Evolutionary conservation across 2,797 vertebrate species (phyloP).

Genomic region (Pachyuromys duprasi): DNA sequence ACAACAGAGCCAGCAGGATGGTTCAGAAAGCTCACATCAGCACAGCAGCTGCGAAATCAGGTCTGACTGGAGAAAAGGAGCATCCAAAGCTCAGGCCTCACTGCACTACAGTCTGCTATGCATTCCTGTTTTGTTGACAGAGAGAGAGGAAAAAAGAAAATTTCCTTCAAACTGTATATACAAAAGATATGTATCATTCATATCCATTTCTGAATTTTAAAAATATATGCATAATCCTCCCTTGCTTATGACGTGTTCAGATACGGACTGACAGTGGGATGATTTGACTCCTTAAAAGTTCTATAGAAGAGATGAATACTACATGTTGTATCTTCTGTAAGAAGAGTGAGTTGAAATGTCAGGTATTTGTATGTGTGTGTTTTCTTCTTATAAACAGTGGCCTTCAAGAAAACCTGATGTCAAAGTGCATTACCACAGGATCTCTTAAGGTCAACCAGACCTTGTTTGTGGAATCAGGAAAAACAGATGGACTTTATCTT

Average conservation of each 20-base stretch:
- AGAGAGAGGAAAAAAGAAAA: not conserved
- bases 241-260: conserved; percentile 82
- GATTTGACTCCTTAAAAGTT: conserved; percentile 76
- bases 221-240: conserved; percentile 63
- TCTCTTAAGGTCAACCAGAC: conserved; percentile 80
- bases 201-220: conserved; percentile 78
- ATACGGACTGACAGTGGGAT: conserved; percentile 65
- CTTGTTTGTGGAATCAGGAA: conserved; percentile 72
- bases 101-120: conserved; percentile 12
- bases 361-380: conserved; percentile 88
- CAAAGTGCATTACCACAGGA: conserved; percentile 81
- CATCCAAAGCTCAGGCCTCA: conserved; percentile 63
- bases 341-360: conserved; percentile 88
- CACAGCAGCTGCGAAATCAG: conserved; percentile 73
- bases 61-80: conserved; percentile 67
- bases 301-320: conserved; percentile 75
- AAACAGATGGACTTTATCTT: conserved; percentile 79
- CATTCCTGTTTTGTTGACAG: conserved; percentile 66
- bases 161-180: conserved; percentile 63
- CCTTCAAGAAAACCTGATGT: conserved; percentile 85
- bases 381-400: conserved; percentile 92
- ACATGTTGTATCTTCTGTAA: conserved; percentile 84
- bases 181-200: conserved; percentile 66
- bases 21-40: conserved; percentile 74
- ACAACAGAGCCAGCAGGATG: not conserved